Percentiles rank a stretch among this genome's conserved stretches.
These are phyloP conservation scores for Calliphora vomitoria DNA, from an alignment of 2,888 invertebrate species.

Conservation along the genomic window DNA sequence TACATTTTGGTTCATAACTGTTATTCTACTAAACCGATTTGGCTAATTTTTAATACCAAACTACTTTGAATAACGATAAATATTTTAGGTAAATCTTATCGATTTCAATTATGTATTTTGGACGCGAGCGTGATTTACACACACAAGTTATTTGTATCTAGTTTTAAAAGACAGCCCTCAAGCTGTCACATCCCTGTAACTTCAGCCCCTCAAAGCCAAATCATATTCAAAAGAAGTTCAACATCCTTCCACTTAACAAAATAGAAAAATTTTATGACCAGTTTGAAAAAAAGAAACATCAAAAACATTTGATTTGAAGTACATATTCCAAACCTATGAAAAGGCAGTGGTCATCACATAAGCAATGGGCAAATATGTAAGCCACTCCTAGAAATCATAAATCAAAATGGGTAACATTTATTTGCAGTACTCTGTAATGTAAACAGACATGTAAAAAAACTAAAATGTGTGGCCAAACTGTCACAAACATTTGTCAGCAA, in stretches of 20 bases:
- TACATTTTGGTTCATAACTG: too few relatives aligned
- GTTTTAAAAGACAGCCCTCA: too few relatives aligned
- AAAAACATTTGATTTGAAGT: conserved; percentile 57
- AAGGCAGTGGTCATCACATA: too few relatives aligned
- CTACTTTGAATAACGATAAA: too few relatives aligned
- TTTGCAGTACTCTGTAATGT: conserved; percentile 15
- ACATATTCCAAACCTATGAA: conserved; percentile 21
- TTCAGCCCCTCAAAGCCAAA: too few relatives aligned
- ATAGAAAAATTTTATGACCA: background rate
- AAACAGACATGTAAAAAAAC: conserved; percentile 11
- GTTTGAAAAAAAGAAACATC: conserved; percentile 9
- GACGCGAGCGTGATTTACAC: too few relatives aligned
- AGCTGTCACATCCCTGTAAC: too few relatives aligned
- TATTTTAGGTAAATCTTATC: too few relatives aligned
- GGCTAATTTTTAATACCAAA: too few relatives aligned
- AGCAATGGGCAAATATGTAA: conserved; percentile 1
- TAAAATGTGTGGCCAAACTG: conserved; percentile 46
- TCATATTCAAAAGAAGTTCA: conserved; percentile 7
- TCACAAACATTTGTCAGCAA: conserved; percentile 34
- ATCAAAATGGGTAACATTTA: conserved; percentile 24
- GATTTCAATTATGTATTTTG: too few relatives aligned
- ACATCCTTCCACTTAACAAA: background rate
- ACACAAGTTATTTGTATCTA: too few relatives aligned
- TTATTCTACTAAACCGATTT: too few relatives aligned
- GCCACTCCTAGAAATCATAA: conserved; percentile 40